Evolutionary conservation across 1,140 invertebrate species (phyloP), one percentile per base, ranked within the genome.

Genomic region (Drosophila sp.): DNA sequence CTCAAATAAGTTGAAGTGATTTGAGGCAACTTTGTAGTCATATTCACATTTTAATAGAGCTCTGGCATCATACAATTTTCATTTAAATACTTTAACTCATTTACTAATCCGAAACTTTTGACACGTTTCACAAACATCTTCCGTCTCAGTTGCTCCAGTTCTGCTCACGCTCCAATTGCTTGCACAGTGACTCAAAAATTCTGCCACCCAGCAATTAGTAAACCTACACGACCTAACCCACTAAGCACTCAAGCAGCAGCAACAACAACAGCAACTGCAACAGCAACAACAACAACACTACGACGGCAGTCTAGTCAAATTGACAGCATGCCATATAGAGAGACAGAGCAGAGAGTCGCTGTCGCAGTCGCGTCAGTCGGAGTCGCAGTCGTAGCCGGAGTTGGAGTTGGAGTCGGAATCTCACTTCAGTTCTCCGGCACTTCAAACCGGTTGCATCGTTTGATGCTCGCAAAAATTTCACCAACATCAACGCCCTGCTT

Each of bases 191-290:
- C 74, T 87, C 82, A 78, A 76, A 58, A 72, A 72, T 69, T 87
- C 61, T 46, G 82, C 82, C 82, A 87, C 82, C 78, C 78, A 87
- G 82, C 82, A 86, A 86, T 86, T 86, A 86, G 82, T 78, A 65
- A 67, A 78, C 82, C 82, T 76, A 86, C 82, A 87, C 82, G 78
- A 86, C 82, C 82, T 86, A 86, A 80, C 82, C 82, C 82, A 86
- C 82, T 87, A 82, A 72, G 80, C 76, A 80, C 61, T 53, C 78
- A 73, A 78, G 78, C 80, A 67, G 45, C 75, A 62, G 29, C 57
- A 70, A 7, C 65, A 45, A 29, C 36, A 53, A 6, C 36, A 40
- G 11, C 34, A 38, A n/a, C n/a, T n/a, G n/a, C 51, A 56, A 25
- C 32, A 48, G 7, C 46, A 63, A 8, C 48, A 46, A 11, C 61